Conservation (phyloP, 2,888 invertebrate species). For the Conchocele bisecta region DNA sequence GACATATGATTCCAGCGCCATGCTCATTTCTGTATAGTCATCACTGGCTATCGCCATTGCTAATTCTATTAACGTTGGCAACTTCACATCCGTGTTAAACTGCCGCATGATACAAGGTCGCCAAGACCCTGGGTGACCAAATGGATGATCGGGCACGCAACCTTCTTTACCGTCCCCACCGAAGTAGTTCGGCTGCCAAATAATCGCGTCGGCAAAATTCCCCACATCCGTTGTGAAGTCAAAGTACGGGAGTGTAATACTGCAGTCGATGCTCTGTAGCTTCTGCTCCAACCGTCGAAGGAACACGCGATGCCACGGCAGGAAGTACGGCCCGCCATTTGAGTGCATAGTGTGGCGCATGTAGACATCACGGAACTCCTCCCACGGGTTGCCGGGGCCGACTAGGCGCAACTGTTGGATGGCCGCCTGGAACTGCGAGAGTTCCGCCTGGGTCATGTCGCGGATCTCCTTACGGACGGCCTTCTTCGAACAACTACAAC, state of each 20-base stretch:
- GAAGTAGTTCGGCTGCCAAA: slow-evolving; percentile 80
- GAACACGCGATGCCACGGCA: slow-evolving; percentile 80
- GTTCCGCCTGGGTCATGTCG: slow-evolving; percentile 76
- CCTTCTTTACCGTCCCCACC: slow-evolving; percentile 75
- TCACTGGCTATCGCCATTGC: slow-evolving; percentile 72
- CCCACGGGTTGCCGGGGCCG: slow-evolving; percentile 73
- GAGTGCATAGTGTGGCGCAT: slow-evolving; percentile 78
- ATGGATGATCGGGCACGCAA: slow-evolving; percentile 79
- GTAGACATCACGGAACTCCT: slow-evolving; percentile 76
- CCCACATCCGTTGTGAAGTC: slow-evolving; percentile 81
- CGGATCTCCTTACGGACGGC: slow-evolving; percentile 77
- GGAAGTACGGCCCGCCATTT: slow-evolving; percentile 73
- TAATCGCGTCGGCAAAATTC: slow-evolving; percentile 72
- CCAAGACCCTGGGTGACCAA: slow-evolving; percentile 77
- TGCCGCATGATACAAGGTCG: slow-evolving; percentile 75
- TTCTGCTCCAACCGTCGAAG: slow-evolving; percentile 76
- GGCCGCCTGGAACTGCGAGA: slow-evolving; percentile 76
- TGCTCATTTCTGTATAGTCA: slow-evolving; percentile 75
- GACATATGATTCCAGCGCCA: slow-evolving; percentile 71
- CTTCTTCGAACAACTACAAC: slow-evolving; percentile 67
- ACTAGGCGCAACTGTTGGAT: slow-evolving; percentile 70
- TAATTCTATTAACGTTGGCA: slow-evolving; percentile 74
- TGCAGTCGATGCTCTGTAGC: slow-evolving; percentile 78
- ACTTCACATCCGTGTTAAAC: slow-evolving; percentile 73
- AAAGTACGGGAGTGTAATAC: slow-evolving; percentile 79